Conservation (phyloP, 2,797 vertebrate genomes). For the Notolabrus celidotus region DNA sequence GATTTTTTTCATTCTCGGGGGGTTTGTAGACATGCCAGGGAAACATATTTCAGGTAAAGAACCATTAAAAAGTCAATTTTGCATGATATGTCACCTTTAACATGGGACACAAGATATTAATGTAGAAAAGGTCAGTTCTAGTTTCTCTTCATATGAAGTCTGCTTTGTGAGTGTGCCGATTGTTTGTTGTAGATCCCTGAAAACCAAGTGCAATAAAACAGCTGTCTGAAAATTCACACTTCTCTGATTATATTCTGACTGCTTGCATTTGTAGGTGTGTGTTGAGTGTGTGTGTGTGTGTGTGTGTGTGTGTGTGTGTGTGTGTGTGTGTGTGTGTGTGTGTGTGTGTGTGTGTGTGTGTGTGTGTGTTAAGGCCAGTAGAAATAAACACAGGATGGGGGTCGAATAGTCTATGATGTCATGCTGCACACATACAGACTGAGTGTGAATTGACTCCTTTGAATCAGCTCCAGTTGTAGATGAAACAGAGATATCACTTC, state of each 20-base stretch:
- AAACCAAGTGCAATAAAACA: background rate
- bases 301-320: background rate
- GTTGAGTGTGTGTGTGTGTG: background rate
- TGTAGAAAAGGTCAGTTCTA: too few species aligned
- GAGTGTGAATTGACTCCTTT: slow-evolving; percentile 39
- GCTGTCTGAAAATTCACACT: slow-evolving; percentile 10
- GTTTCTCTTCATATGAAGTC: too few species aligned
- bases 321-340: background rate
- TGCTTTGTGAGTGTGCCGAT: too few species aligned
- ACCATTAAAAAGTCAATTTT: too few species aligned
- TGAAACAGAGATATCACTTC: background rate
- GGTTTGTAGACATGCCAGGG: too few species aligned
- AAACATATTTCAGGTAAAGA: too few species aligned
- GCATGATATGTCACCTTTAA: too few species aligned
- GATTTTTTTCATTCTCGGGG: too few species aligned
- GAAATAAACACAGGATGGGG: slow-evolving; percentile 42
- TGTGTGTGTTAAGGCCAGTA: slow-evolving; percentile 21
- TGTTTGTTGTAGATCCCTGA: too few species aligned
- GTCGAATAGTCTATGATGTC: slow-evolving; percentile 21
- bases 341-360: too few species aligned
- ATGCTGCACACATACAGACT: background rate
- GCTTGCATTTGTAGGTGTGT: slow-evolving; percentile 3
- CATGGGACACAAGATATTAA: too few species aligned
- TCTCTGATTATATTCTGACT: slow-evolving; percentile 1
- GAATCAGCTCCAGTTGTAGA: slow-evolving; percentile 16